A percentile compares a stretch with the other conserved stretches of the same genome.
Conservation (phyloP, 2,888 invertebrate species). For the Thalpophila matura region DNA sequence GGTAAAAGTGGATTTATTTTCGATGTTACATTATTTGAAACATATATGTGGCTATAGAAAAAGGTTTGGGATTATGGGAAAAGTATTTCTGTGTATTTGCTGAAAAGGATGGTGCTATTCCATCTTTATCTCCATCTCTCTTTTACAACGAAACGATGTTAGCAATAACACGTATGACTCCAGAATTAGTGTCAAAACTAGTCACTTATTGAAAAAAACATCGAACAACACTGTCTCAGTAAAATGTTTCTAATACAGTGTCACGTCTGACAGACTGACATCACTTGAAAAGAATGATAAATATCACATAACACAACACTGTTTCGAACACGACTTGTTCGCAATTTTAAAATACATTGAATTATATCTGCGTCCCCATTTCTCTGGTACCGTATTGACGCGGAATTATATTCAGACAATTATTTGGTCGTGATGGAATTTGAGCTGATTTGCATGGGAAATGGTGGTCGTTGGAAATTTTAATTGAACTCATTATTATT, state of each 20-base stretch:
- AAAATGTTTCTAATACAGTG: not conserved
- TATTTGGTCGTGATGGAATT: constrained; percentile 50
- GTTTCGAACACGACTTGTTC: constrained; percentile 1
- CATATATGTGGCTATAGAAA: not conserved
- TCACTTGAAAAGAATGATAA: not conserved
- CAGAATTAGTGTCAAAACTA: too few species aligned
- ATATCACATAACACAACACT: not conserved
- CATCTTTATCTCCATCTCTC: too few species aligned
- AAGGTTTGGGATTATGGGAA: not conserved
- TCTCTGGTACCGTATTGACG: constrained; percentile 8
- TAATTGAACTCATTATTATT: constrained; percentile 16
- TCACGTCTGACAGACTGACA: not conserved
- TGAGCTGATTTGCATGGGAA: constrained; percentile 46
- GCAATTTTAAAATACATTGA: constrained; percentile 43
- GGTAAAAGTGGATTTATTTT: constrained; percentile 33
- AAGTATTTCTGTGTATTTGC: not conserved
- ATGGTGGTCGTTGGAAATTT: constrained; percentile 28
- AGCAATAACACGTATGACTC: too few species aligned
- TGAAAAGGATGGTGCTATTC: too few species aligned
- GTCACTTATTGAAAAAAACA: too few species aligned
- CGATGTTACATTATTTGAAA: constrained; percentile 16
- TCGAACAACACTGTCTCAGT: too few species aligned
- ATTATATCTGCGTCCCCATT: constrained; percentile 25
- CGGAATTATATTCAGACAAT: constrained; percentile 34
- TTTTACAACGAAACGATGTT: not conserved